A percentile compares a stretch with the other conserved stretches of the same genome.
Conservation (phyloP, 2,113 vertebrate genomes). For the Chaetodon auriga region DNA sequence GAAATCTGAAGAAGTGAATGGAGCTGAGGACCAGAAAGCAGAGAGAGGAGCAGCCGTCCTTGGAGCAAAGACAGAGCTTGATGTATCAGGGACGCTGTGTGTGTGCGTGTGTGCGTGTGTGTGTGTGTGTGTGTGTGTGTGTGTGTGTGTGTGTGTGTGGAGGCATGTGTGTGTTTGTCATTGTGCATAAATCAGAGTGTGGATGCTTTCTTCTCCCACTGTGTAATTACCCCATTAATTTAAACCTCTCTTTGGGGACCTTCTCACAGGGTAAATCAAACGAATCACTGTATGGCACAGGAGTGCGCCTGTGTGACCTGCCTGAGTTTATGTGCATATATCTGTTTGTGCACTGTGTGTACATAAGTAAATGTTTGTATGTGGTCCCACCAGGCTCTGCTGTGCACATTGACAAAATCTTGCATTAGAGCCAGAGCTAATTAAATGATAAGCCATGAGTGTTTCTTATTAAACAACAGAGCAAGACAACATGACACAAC, state of each 20-base stretch:
- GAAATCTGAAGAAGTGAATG: slow-evolving; percentile 42
- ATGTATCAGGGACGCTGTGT: slow-evolving; percentile 30
- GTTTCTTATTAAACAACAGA: slow-evolving; percentile 9
- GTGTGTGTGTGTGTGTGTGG: slow-evolving; percentile 14
- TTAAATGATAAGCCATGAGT: background rate
- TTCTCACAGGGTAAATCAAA: slow-evolving; percentile 73
- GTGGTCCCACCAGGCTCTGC: slow-evolving; percentile 3
- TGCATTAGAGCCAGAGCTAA: slow-evolving; percentile 25
- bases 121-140: slow-evolving; percentile 57
- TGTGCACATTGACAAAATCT: slow-evolving; percentile 10
- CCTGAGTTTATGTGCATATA: background rate
- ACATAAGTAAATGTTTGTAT: slow-evolving; percentile 21
- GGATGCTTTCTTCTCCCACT: slow-evolving; percentile 65
- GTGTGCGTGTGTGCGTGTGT: slow-evolving; percentile 2
- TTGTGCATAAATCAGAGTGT: slow-evolving; percentile 73
- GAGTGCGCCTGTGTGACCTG: slow-evolving; percentile 30
- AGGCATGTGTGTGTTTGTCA: slow-evolving; percentile 51
- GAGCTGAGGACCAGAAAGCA: slow-evolving; percentile 39
- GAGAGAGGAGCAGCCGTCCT: slow-evolving; percentile 45
- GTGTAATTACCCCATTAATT: slow-evolving; percentile 82
- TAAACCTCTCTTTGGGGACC: slow-evolving; percentile 75
- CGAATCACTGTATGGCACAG: slow-evolving; percentile 41
- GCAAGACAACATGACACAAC: slow-evolving; percentile 12
- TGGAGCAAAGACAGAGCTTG: slow-evolving; percentile 54
- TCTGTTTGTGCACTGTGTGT: slow-evolving; percentile 39